Evolutionary conservation across 2,113 vertebrate genomes (phyloP).

Genomic region (Pterophyllum scalare): DNA sequence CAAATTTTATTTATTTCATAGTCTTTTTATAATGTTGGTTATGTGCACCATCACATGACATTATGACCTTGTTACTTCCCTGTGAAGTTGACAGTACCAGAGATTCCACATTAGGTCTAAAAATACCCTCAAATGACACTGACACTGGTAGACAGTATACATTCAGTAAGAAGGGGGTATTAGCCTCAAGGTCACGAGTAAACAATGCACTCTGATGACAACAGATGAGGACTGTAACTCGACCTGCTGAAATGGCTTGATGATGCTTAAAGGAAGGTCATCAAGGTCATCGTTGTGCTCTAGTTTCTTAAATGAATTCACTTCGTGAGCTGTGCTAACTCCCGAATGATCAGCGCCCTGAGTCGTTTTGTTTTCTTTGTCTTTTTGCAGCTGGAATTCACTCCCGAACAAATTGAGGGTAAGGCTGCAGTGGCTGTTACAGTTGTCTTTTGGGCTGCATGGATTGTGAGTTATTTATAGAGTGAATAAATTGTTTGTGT

Average conservation of each 20-base stretch:
- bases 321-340: neutral
- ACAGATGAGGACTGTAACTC: conserved; percentile 55
- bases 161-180: neutral
- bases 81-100: neutral
- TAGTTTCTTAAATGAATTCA: neutral
- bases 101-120: neutral
- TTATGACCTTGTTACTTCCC: neutral
- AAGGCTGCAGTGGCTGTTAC: conserved; percentile 47
- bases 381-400: conserved; percentile 87
- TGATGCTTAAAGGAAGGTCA: neutral
- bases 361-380: conserved; percentile 33
- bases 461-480: conserved; percentile 54
- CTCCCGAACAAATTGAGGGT: conserved; percentile 88
- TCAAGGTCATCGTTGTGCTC: neutral
- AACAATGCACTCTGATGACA: neutral
- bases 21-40: neutral
- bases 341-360: conserved; percentile 9
- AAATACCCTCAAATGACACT: conserved; percentile 41
- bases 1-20: neutral
- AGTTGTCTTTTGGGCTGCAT: conserved; percentile 27
- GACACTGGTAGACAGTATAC: conserved; percentile 1
- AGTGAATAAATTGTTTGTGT: conserved; percentile 18
- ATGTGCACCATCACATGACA: neutral
- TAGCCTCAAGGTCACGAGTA: conserved; percentile 64
- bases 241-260: conserved; percentile 19